A percentile compares a stretch with the other conserved stretches of the same genome.
Evolutionary conservation across 2,888 invertebrate species (phyloP).

Genomic region (Drosophila mulleri): DNA sequence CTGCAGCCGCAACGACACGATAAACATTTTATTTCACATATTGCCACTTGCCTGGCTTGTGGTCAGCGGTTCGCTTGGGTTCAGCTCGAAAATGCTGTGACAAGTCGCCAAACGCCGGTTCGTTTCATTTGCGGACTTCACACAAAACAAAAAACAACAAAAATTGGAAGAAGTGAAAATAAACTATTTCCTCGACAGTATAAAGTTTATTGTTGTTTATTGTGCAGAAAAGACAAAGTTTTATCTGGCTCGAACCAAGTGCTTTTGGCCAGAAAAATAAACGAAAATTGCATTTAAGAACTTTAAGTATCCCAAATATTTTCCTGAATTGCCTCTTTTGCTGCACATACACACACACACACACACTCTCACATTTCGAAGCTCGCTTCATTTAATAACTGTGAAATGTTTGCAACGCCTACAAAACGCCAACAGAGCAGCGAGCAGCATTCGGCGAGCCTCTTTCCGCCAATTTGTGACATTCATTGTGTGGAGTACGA

Average conservation of each 20-base stretch:
- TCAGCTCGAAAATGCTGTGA: slow-evolving; percentile 48
- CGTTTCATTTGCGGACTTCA: slow-evolving; percentile 18
- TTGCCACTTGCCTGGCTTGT: slow-evolving; percentile 14
- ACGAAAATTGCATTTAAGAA: slow-evolving; percentile 28
- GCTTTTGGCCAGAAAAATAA: slow-evolving; percentile 32
- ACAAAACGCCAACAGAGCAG: no score
- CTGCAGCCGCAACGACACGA: slow-evolving; percentile 55
- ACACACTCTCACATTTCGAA: background rate
- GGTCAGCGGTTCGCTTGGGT: slow-evolving; percentile 40
- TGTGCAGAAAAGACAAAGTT: slow-evolving; percentile 30
- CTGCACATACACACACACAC: background rate
- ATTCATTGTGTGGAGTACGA: slow-evolving; percentile 55
- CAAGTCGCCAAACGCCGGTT: slow-evolving; percentile 43
- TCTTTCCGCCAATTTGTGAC: slow-evolving; percentile 46
- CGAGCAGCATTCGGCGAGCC: slow-evolving; percentile 4
- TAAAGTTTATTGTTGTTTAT: slow-evolving; percentile 59
- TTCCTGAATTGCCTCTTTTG: background rate
- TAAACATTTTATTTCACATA: slow-evolving; percentile 66
- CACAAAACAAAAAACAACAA: background rate
- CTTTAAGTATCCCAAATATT: slow-evolving; percentile 7
- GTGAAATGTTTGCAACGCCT: slow-evolving; percentile 34
- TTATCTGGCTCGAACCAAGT: slow-evolving; percentile 25
- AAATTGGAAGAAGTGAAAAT: background rate
- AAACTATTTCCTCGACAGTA: slow-evolving; percentile 30
- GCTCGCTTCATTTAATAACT: slow-evolving; percentile 45